Percentiles rank a stretch among this genome's conserved stretches.
Evolutionary conservation across 2,888 invertebrate species (phyloP).

Genomic region (Idaea aversata): DNA sequence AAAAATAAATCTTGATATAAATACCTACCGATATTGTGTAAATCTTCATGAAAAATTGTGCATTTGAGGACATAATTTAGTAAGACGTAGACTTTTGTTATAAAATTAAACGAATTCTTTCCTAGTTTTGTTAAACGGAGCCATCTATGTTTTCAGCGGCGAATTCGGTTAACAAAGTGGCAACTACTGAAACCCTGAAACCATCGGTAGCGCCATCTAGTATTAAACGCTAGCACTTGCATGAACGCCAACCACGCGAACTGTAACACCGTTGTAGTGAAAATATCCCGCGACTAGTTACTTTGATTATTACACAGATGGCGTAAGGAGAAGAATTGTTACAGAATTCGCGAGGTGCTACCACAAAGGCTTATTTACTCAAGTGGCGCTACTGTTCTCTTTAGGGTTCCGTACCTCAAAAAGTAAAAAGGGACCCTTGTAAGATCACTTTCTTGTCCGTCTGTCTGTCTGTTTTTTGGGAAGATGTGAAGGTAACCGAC

Average conservation of each 20-base stretch:
- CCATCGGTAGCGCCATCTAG: slow-evolving; percentile 35
- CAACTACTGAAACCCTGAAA: not conserved
- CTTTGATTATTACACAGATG: not conserved
- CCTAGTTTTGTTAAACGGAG: not conserved
- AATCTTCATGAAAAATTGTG: too few species aligned
- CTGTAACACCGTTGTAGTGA: slow-evolving; percentile 6
- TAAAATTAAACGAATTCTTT: not conserved
- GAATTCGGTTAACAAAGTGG: not conserved
- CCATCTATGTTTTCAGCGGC: not conserved
- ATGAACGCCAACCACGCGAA: slow-evolving; percentile 22
- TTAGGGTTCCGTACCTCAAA: too few species aligned
- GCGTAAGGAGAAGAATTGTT: not conserved
- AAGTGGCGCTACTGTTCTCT: too few species aligned
- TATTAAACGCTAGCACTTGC: slow-evolving; percentile 25
- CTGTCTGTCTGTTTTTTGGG: too few species aligned
- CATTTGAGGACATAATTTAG: not conserved
- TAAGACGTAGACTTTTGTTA: not conserved
- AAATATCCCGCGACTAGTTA: not conserved
- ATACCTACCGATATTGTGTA: too few species aligned
- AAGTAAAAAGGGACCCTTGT: too few species aligned
- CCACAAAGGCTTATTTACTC: too few species aligned
- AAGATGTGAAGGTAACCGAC: too few species aligned
- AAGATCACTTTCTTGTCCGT: too few species aligned
- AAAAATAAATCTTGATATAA: too few species aligned
- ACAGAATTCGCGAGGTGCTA: not conserved